Conservation (phyloP, 2,113 vertebrate species). For the Myotis yumanensis region DNA sequence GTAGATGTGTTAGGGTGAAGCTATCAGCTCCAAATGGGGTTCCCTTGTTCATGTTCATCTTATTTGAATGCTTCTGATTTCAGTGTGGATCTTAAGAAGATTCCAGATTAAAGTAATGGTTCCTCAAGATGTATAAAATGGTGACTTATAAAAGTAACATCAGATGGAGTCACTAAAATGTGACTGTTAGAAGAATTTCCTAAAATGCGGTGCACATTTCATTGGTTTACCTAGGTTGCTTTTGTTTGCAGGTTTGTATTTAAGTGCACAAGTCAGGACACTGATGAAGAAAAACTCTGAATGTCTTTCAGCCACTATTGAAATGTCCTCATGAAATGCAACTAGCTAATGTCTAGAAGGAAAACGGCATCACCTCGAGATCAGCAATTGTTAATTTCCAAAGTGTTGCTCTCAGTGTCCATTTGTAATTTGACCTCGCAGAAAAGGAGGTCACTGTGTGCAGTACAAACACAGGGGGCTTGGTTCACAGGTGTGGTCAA, state of each 20-base stretch:
- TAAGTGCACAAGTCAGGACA: neutral
- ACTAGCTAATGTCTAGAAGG: neutral
- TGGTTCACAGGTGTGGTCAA: neutral
- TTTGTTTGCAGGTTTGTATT: neutral
- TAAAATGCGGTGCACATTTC: neutral
- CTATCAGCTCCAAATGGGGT: neutral
- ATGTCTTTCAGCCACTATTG: neutral
- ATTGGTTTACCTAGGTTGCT: neutral
- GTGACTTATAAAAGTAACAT: neutral
- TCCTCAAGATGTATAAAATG: neutral
- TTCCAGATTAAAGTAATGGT: neutral
- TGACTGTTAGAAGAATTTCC: neutral
- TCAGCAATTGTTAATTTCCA: neutral
- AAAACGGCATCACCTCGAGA: neutral
- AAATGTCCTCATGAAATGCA: neutral
- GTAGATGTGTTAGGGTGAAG: neutral
- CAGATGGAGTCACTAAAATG: neutral
- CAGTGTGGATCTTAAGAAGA: neutral
- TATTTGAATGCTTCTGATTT: neutral
- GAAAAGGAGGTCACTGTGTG: neutral
- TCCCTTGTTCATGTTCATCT: neutral
- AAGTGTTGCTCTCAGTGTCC: neutral
- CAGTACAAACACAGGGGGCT: neutral
- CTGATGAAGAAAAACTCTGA: neutral
- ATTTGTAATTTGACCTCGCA: conserved; percentile 25